Evolutionary conservation across 1,140 invertebrate species (phyloP).

Genomic region (Pseudomyrmex gracilis): DNA sequence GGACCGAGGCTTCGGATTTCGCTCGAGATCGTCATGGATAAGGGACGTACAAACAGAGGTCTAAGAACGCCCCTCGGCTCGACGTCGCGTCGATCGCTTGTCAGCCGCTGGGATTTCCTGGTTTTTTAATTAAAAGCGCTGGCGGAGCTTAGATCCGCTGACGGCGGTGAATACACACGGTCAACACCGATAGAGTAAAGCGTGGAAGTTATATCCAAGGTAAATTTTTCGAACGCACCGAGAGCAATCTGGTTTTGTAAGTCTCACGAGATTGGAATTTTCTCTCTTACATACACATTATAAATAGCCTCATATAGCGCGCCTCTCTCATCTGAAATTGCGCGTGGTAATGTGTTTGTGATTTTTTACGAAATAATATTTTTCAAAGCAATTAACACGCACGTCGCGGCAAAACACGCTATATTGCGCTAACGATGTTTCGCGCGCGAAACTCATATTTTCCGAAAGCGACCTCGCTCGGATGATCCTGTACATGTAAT

Average conservation of each 20-base stretch:
- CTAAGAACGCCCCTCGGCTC: slow-evolving; percentile 56
- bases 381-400: background rate
- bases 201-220: background rate
- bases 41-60: slow-evolving; percentile 64
- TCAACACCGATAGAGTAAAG: slow-evolving; percentile 15
- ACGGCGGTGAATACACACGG: background rate
- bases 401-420: too few species aligned
- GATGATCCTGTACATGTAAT: background rate
- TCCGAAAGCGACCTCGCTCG: background rate
- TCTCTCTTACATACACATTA: background rate
- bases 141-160: slow-evolving; percentile 15
- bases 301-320: background rate
- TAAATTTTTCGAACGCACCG: slow-evolving; percentile 9
- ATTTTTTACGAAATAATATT: background rate
- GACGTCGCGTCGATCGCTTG: slow-evolving; percentile 65
- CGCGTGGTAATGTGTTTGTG: too few species aligned
- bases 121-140: slow-evolving; percentile 72
- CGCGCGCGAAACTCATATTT: background rate
- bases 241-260: background rate
- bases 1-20: slow-evolving; percentile 66
- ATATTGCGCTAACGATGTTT: background rate
- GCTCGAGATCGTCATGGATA: slow-evolving; percentile 70
- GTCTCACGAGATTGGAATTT: background rate
- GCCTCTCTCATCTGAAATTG: too few species aligned
- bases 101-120: slow-evolving; percentile 43